Percentiles rank a stretch among this genome's conserved stretches.
Conservation (phyloP, 2,797 vertebrate species). For the Tragopan temminckii region DNA sequence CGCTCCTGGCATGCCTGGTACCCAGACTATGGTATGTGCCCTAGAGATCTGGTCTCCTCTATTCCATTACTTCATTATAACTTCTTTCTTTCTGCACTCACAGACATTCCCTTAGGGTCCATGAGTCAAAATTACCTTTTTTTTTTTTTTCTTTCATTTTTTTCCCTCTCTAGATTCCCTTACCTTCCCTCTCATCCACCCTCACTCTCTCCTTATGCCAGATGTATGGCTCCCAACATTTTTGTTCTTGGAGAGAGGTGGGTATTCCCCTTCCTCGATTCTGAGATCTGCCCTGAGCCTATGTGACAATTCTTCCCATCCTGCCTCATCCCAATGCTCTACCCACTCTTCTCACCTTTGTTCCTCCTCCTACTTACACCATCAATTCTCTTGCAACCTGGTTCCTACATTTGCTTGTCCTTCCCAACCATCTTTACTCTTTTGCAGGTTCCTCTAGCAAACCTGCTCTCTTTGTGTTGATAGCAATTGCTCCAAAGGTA, state of each 20-base stretch:
- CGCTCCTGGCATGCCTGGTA: background rate
- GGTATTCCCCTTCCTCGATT: background rate
- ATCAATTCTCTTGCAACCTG: slow-evolving; percentile 23
- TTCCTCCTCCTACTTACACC: slow-evolving; percentile 10
- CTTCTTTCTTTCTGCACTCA: background rate
- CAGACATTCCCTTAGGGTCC: background rate
- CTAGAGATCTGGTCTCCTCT: background rate
- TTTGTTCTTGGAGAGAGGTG: background rate
- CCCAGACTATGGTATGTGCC: background rate
- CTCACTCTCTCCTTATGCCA: background rate
- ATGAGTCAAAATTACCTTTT: background rate
- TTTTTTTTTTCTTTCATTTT: background rate
- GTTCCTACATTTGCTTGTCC: slow-evolving; percentile 31
- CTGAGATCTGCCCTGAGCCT: background rate
- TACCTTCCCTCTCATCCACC: background rate
- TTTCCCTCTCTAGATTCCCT: background rate
- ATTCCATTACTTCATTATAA: background rate
- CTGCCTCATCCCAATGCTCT: background rate
- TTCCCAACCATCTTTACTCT: background rate
- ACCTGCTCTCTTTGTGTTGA: background rate
- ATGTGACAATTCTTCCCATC: background rate
- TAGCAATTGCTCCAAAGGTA: slow-evolving; percentile 25
- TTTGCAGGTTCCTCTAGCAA: background rate
- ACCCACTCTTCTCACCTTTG: slow-evolving; percentile 41
- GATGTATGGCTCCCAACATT: background rate